A percentile compares a stretch with the other conserved stretches of the same genome.
These are phyloP conservation scores for Capromys pilorides DNA, from an alignment of 2,797 vertebrate genomes.

Conservation along the genomic window DNA sequence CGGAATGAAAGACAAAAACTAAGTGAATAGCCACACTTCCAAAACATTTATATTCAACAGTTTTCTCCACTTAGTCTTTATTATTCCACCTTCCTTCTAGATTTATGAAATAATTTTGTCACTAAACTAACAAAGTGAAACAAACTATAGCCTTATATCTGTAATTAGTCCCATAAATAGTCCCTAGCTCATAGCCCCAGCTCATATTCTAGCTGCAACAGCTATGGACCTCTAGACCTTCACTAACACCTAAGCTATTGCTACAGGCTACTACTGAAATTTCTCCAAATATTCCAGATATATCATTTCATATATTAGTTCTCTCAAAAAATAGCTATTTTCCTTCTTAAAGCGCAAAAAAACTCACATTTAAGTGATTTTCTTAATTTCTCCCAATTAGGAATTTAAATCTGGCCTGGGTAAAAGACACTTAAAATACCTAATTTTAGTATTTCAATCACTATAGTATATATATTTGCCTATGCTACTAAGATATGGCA, in stretches of 20 bases:
- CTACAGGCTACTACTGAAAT: background rate
- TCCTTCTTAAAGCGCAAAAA: slow-evolving; percentile 45
- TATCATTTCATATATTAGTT: background rate
- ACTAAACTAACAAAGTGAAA: slow-evolving; percentile 7
- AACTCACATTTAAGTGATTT: background rate
- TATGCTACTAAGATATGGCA: background rate
- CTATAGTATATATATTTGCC: background rate
- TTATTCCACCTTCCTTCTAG: background rate
- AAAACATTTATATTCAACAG: slow-evolving; percentile 4
- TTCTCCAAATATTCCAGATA: background rate
- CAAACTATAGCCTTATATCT: background rate
- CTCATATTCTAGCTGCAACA: background rate
- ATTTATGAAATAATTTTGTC: background rate
- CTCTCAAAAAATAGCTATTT: background rate
- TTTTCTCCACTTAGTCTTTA: slow-evolving; percentile 25
- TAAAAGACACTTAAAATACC: slow-evolving; percentile 11
- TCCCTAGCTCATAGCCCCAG: too few species aligned
- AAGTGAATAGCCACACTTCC: background rate
- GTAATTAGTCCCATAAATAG: background rate
- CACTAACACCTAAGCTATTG: background rate
- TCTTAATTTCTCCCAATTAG: background rate
- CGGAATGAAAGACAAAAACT: slow-evolving; percentile 14
- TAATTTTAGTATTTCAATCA: background rate
- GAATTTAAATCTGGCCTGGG: background rate
- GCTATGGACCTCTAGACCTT: background rate